These are phyloP conservation scores for Mormyrus lacerda DNA, from an alignment of 2,113 vertebrate genomes.

Conservation along the genomic window DNA sequence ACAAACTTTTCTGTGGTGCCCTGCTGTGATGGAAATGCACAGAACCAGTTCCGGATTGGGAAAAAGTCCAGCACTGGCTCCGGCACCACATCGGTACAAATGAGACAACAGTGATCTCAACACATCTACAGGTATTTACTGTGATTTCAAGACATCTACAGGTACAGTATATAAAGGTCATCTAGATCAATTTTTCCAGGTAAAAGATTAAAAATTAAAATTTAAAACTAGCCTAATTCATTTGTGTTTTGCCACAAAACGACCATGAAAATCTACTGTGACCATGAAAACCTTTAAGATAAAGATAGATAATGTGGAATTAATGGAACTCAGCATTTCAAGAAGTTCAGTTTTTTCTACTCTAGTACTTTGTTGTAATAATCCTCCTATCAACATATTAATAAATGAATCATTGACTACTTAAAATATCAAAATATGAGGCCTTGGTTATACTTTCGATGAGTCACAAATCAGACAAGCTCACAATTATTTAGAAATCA, in stretches of 20 bases:
- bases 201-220: neutral
- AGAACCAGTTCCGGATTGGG: neutral
- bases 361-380: neutral
- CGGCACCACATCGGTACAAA: neutral
- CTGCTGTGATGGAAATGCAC: neutral
- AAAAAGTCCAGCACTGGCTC: neutral
- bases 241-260: neutral
- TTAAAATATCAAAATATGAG: neutral
- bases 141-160: neutral
- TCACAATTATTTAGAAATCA: neutral
- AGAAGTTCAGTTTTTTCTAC: neutral
- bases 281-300: neutral
- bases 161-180: neutral
- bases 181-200: neutral
- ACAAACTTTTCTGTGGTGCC: neutral
- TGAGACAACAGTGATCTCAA: neutral
- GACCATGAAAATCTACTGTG: neutral
- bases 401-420: neutral
- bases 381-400: neutral
- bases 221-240: neutral
- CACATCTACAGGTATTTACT: neutral
- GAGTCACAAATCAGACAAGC: neutral
- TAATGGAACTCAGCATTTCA: neutral
- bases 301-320: neutral
- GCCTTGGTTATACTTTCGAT: neutral